phyloP scores from a whole-genome alignment of 2,888 invertebrate genomes.

The Lepidocyrtoides sp. region DNA sequence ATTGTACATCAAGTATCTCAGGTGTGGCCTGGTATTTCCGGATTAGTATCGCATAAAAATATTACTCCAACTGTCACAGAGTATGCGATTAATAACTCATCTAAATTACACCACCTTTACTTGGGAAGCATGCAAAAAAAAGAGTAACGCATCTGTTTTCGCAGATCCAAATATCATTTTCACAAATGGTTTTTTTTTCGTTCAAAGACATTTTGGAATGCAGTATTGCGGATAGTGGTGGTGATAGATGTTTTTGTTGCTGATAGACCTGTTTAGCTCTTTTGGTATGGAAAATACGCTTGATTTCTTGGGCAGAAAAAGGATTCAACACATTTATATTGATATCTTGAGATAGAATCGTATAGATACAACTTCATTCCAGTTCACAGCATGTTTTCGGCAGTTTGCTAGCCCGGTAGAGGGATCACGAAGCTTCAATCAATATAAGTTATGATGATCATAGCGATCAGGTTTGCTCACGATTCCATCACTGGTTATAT shows the following conservation, averaged over 20 bases:
- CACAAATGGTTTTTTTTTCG: not conserved
- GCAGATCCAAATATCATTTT: not conserved
- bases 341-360: not conserved
- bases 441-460: constrained; percentile 65
- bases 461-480: constrained; percentile 61
- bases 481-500: constrained; percentile 60
- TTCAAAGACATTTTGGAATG: not conserved
- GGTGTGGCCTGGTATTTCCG: constrained; percentile 51
- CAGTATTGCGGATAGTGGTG: not conserved
- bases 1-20: too few species aligned
- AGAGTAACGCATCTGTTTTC: not conserved
- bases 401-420: constrained; percentile 14
- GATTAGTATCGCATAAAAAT: constrained; percentile 20
- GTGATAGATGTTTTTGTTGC: not conserved
- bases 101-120: not conserved
- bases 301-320: constrained; percentile 12
- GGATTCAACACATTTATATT: not conserved
- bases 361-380: constrained; percentile 32
- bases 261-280: not conserved
- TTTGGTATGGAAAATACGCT: constrained; percentile 45
- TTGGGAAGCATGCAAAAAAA: not conserved
- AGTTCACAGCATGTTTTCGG: constrained; percentile 46
- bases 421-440: constrained; percentile 59
- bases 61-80: constrained; percentile 27
- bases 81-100: constrained; percentile 43